phyloP scores from a whole-genome alignment of 37 sponge, comb jelly and placozoan genomes.

The Dysidea cf. avara region DNA sequence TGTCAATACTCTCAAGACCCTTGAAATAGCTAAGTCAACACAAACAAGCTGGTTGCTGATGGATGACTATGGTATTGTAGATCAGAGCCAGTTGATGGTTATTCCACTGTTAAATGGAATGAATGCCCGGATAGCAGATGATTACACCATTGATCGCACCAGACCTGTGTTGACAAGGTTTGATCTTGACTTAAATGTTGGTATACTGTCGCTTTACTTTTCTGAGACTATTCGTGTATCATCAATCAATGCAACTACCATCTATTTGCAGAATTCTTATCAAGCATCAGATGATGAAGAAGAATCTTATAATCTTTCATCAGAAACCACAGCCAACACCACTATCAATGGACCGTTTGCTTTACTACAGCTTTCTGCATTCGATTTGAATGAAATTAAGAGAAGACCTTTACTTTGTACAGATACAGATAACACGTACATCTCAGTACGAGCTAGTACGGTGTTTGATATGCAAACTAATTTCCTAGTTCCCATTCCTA shows the following conservation, averaged over 20 bases:
- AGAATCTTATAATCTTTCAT: slow-evolving; percentile 19
- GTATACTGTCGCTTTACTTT: slow-evolving; percentile 62
- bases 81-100: slow-evolving; percentile 62
- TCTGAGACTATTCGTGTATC: slow-evolving; percentile 77
- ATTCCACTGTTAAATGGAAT: slow-evolving; percentile 73
- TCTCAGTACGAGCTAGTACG: slow-evolving; percentile 73
- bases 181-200: slow-evolving; percentile 66
- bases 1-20: slow-evolving; percentile 76
- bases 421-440: slow-evolving; percentile 38
- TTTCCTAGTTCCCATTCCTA: slow-evolving; percentile 69
- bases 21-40: slow-evolving; percentile 66
- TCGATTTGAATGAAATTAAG: slow-evolving; percentile 83
- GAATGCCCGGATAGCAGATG: slow-evolving; percentile 52
- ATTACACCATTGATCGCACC: slow-evolving; percentile 80
- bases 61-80: slow-evolving; percentile 60
- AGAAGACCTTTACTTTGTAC: slow-evolving; percentile 64
- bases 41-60: slow-evolving; percentile 73
- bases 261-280: slow-evolving; percentile 57
- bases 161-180: slow-evolving; percentile 67
- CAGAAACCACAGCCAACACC: slow-evolving; percentile 19
- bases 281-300: slow-evolving; percentile 17
- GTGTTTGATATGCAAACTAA: slow-evolving; percentile 85
- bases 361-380: slow-evolving; percentile 30
- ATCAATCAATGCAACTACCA: slow-evolving; percentile 53
- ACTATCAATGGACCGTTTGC: slow-evolving; percentile 36